Evolutionary conservation across 2,888 invertebrate species (phyloP).

Genomic region (Rotaria sp.): DNA sequence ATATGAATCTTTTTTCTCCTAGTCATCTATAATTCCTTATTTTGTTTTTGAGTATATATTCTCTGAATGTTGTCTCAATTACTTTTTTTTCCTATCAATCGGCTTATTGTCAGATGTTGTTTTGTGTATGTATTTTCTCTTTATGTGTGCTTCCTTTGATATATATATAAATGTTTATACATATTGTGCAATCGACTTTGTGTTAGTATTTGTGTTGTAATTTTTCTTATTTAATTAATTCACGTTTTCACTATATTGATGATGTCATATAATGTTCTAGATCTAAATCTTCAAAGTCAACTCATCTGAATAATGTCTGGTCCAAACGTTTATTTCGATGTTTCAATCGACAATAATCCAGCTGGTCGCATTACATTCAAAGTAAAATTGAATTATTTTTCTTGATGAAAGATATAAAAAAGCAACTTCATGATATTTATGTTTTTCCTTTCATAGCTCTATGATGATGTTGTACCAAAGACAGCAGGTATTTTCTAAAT

Average conservation of each 20-base stretch:
- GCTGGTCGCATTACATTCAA: conserved; percentile 42
- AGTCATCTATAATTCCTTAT: not conserved
- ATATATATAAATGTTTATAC: not conserved
- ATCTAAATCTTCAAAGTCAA: not conserved
- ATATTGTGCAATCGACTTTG: conserved; percentile 1
- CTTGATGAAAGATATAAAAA: too few relatives aligned
- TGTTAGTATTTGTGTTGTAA: not conserved
- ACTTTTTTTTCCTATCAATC: not conserved
- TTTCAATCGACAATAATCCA: conserved; percentile 35
- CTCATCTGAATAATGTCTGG: not conserved
- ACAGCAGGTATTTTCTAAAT: conserved; percentile 62
- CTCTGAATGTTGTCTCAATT: not conserved
- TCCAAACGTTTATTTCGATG: conserved; percentile 32
- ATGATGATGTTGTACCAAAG: conserved; percentile 81
- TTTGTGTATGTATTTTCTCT: conserved; percentile 13
- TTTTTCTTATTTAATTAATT: not conserved
- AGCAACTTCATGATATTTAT: not conserved
- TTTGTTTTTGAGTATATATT: not conserved
- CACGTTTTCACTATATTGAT: not conserved
- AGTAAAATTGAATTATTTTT: not conserved
- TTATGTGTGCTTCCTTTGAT: not conserved
- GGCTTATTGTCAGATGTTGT: conserved; percentile 1
- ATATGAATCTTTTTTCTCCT: not conserved
- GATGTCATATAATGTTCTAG: not conserved
- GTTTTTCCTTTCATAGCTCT: conserved; percentile 63